A percentile compares a stretch with the other conserved stretches of the same genome.
Evolutionary conservation across 2,888 invertebrate species (phyloP).

Genomic region (Drosophila mayaguana): DNA sequence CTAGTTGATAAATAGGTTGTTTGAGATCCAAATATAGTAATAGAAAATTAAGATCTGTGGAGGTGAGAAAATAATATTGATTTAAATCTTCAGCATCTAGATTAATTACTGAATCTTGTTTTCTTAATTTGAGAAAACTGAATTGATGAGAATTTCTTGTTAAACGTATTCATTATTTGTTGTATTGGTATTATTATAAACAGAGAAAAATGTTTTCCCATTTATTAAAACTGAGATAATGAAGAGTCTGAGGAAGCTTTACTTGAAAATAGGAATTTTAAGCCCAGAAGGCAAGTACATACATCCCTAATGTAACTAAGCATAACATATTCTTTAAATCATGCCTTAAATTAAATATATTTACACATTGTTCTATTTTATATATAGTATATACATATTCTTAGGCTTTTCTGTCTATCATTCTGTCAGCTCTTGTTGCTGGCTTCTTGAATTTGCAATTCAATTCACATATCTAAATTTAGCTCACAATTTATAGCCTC

Average conservation of each 20-base stretch:
- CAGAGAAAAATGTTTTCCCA: not conserved
- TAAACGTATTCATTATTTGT: too few species aligned
- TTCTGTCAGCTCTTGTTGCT: not conserved
- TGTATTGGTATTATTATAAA: too few species aligned
- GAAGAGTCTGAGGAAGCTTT: not conserved
- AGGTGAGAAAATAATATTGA: not conserved
- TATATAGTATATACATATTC: too few species aligned
- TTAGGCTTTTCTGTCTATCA: not conserved
- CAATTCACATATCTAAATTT: constrained; percentile 25
- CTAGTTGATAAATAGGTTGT: not conserved
- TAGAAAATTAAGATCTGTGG: not conserved
- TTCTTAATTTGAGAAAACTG: not conserved
- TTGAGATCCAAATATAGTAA: not conserved
- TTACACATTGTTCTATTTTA: not conserved
- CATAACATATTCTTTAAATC: not conserved
- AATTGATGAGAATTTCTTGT: too few species aligned
- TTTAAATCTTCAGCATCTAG: not conserved
- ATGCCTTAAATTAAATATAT: not conserved
- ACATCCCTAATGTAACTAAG: not conserved
- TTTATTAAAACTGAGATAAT: not conserved
- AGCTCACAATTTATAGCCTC: constrained; percentile 2
- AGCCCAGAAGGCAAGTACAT: not conserved
- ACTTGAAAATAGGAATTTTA: not conserved
- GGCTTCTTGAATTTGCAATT: constrained; percentile 5
- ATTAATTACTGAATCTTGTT: not conserved